phyloP scores from a whole-genome alignment of 2,113 vertebrate genomes.

The Noturus placidus region DNA sequence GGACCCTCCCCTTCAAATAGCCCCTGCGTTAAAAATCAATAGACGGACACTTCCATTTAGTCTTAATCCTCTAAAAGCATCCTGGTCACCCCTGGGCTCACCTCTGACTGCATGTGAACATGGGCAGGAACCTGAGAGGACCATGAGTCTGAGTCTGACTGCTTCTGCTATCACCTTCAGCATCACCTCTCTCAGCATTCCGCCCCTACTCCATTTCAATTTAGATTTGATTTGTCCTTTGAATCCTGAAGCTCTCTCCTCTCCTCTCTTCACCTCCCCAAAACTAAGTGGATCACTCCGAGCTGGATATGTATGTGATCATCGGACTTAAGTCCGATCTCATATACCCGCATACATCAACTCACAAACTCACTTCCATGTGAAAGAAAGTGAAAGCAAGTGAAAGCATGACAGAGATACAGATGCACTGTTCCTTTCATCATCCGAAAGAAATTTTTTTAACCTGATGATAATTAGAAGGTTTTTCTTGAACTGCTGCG shows the following conservation, averaged over 20 bases:
- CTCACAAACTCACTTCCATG: neutral
- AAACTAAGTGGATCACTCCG: constrained; percentile 50
- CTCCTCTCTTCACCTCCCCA: constrained; percentile 8
- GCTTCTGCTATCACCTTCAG: constrained; percentile 44
- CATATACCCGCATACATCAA: neutral
- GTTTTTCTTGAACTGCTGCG: constrained; percentile 21
- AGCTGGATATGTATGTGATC: neutral
- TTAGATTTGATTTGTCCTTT: constrained; percentile 48
- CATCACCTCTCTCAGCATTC: neutral
- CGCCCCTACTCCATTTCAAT: constrained; percentile 42
- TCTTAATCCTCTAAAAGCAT: constrained; percentile 52
- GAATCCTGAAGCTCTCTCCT: constrained; percentile 7
- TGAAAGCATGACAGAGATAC: constrained; percentile 16
- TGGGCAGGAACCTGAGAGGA: neutral
- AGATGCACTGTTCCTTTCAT: constrained; percentile 36
- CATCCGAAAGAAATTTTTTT: constrained; percentile 3
- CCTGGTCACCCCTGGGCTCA: constrained; percentile 6
- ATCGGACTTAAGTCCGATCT: neutral
- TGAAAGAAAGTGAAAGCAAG: neutral
- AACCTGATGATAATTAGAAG: constrained; percentile 49
- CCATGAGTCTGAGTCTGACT: neutral
- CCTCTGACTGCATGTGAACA: constrained; percentile 13
- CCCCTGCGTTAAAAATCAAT: constrained; percentile 34
- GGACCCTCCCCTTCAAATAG: neutral
- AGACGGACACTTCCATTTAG: constrained; percentile 39